These are phyloP conservation scores for Lepus timidus DNA, from an alignment of 2,113 vertebrate species.

Conservation along the genomic window DNA sequence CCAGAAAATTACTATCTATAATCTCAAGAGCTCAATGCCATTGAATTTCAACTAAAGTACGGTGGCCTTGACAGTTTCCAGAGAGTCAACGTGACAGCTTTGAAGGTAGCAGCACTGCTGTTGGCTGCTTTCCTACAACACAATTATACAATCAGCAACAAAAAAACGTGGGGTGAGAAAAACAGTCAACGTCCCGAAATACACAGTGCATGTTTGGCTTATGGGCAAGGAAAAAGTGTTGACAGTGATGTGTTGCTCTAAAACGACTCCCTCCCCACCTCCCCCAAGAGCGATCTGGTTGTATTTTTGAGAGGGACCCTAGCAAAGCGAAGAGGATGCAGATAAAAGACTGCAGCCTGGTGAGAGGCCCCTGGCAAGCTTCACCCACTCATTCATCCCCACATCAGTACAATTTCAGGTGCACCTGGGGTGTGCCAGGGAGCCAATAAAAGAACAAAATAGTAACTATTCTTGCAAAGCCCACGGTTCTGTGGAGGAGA, in stretches of 20 bases:
- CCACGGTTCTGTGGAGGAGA: not conserved
- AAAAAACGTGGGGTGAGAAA: constrained; percentile 27
- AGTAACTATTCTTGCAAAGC: not conserved
- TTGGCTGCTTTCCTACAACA: constrained; percentile 6
- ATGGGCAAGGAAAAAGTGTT: not conserved
- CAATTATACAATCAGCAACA: not conserved
- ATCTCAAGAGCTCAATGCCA: constrained; percentile 68
- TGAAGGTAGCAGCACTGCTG: not conserved
- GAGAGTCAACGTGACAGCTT: constrained; percentile 60
- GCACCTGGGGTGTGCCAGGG: not conserved
- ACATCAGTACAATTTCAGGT: constrained; percentile 6
- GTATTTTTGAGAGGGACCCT: constrained; percentile 56
- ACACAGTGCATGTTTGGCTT: not conserved
- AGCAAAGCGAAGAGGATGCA: constrained; percentile 48
- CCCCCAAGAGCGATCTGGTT: not conserved
- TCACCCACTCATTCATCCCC: constrained; percentile 1
- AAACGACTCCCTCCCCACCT: not conserved
- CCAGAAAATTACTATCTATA: constrained; percentile 59
- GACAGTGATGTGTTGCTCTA: not conserved
- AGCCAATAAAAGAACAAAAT: constrained; percentile 10
- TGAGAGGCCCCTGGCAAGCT: constrained; percentile 50
- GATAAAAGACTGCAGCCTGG: constrained; percentile 58
- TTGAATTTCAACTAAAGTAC: constrained; percentile 59
- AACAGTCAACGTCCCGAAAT: constrained; percentile 59
- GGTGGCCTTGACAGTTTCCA: constrained; percentile 66